A percentile compares a stretch with the other conserved stretches of the same genome.
Conservation (phyloP, 2,113 vertebrate genomes). For the Sphyrna mokarran region DNA sequence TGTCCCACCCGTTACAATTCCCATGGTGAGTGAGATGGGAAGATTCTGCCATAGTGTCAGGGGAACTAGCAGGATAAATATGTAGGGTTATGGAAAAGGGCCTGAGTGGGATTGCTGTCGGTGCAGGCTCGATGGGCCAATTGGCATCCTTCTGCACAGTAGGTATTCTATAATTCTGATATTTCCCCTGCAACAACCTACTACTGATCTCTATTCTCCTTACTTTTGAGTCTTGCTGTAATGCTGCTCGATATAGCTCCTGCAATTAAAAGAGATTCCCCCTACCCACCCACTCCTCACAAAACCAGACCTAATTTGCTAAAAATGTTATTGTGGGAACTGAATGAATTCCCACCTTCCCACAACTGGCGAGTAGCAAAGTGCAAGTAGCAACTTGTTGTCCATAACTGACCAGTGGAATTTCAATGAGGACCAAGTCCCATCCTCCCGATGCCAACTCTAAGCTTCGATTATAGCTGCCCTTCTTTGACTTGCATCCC, state of each 20-base stretch:
- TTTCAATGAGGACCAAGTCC: neutral
- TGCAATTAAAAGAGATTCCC: neutral
- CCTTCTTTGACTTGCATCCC: no score
- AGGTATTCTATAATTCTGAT: neutral
- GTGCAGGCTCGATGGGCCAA: no score
- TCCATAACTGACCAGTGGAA: neutral
- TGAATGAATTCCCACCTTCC: no score
- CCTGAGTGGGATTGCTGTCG: no score
- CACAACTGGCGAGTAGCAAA: neutral
- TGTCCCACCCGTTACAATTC: no score
- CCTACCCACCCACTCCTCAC: neutral
- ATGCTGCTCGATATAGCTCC: neutral
- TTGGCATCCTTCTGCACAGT: no score
- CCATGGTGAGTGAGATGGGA: no score
- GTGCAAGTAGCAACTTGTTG: neutral
- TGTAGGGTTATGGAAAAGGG: no score
- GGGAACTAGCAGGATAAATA: no score
- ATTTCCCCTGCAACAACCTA: neutral
- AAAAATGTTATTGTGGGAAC: no score
- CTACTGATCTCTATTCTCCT: neutral
- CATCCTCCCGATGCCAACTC: neutral
- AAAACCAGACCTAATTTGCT: neutral
- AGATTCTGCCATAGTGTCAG: no score
- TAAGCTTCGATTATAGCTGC: neutral
- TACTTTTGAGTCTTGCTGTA: neutral